Evolutionary conservation across 2,888 invertebrate species (phyloP).

Genomic region (Dolichopus griseipennis): DNA sequence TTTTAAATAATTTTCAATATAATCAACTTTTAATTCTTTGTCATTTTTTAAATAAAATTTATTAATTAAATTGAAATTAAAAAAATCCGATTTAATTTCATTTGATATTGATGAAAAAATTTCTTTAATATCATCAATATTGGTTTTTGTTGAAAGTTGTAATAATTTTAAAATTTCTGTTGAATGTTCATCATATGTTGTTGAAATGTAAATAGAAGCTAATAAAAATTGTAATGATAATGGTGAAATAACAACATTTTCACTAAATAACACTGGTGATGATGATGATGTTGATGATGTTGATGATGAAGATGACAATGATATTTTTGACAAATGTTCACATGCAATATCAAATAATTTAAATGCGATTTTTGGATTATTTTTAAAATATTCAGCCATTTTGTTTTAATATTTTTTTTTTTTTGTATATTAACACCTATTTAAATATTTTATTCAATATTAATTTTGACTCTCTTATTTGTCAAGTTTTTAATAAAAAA

Average conservation of each 20-base stretch:
- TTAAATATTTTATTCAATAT: no score
- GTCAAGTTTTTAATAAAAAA: no score
- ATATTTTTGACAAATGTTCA: not conserved
- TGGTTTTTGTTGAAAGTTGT: not conserved
- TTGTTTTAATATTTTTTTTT: not conserved
- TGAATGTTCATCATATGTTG: not conserved
- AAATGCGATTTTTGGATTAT: not conserved
- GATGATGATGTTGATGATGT: not conserved
- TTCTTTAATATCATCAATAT: not conserved
- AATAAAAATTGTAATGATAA: not conserved
- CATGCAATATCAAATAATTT: not conserved
- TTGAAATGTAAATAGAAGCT: not conserved
- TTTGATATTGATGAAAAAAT: not conserved
- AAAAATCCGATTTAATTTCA: not conserved
- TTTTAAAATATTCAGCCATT: not conserved
- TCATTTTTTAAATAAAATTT: not conserved
- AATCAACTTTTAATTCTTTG: not conserved
- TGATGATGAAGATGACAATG: no score
- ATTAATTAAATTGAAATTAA: not conserved
- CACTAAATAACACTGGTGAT: not conserved
- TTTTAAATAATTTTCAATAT: not conserved
- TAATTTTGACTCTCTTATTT: no score
- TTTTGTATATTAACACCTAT: no score
- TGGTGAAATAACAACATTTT: not conserved
- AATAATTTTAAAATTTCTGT: not conserved